These are phyloP conservation scores for Neomonachus schauinslandi DNA, from an alignment of 2,113 vertebrate species.

Conservation along the genomic window DNA sequence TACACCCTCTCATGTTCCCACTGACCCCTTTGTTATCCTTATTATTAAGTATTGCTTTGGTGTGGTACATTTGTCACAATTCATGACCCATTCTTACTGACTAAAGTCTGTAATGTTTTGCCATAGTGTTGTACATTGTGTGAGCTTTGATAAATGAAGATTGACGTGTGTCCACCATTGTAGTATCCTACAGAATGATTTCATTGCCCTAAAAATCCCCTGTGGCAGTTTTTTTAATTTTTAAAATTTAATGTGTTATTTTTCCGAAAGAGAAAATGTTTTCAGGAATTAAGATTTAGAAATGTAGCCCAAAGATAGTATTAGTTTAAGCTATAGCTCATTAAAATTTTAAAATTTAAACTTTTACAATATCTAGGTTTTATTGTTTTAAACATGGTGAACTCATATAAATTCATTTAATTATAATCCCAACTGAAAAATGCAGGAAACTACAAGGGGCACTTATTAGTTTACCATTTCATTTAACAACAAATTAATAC, in stretches of 20 bases:
- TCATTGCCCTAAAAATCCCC: neutral
- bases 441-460: neutral
- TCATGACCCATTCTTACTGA: neutral
- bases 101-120: neutral
- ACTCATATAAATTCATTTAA: constrained; percentile 26
- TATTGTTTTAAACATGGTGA: neutral
- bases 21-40: neutral
- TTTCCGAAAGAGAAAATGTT: neutral
- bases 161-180: neutral
- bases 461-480: neutral
- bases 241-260: neutral
- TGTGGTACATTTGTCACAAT: neutral
- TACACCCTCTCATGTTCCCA: neutral
- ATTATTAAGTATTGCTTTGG: neutral
- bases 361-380: neutral
- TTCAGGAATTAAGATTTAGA: constrained; percentile 8
- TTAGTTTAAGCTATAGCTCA: constrained; percentile 26
- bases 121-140: neutral
- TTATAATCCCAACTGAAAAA: neutral
- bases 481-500: neutral
- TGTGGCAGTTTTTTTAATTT: neutral
- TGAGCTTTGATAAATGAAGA: neutral
- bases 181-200: neutral
- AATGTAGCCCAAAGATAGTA: neutral
- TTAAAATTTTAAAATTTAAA: neutral